Evolutionary conservation across 2,797 vertebrate species (phyloP).

Genomic region (Pangasius krempfi): DNA sequence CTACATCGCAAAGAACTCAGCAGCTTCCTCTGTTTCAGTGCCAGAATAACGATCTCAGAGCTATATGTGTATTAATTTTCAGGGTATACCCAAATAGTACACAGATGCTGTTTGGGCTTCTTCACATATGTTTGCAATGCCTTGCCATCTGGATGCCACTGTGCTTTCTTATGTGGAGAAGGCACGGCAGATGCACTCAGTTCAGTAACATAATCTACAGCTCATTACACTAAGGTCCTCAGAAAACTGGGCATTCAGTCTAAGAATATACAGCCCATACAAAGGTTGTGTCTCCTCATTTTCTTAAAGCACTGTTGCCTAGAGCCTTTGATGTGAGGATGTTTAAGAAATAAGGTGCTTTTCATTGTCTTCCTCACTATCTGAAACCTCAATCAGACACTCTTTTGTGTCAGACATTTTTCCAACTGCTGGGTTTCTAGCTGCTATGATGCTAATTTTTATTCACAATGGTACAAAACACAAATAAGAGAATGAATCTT

Average conservation of each 20-base stretch:
- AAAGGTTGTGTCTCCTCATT: not conserved
- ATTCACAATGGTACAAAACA: not conserved
- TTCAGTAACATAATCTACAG: slow-evolving; percentile 13
- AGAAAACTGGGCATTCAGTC: not conserved
- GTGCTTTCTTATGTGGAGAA: not conserved
- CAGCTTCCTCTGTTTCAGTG: not conserved
- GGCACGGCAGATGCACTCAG: slow-evolving; percentile 17
- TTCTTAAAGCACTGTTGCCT: not conserved
- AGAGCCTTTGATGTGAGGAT: not conserved
- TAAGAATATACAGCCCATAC: not conserved
- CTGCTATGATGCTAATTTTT: not conserved
- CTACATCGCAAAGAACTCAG: not conserved
- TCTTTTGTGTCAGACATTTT: not conserved
- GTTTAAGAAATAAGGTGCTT: not conserved
- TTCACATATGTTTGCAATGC: slow-evolving; percentile 20
- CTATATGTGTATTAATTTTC: not conserved
- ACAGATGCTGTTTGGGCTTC: slow-evolving; percentile 27
- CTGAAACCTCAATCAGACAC: not conserved
- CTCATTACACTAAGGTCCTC: slow-evolving; percentile 21
- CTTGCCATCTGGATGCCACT: slow-evolving; percentile 33
- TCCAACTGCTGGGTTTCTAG: not conserved
- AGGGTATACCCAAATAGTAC: not conserved
- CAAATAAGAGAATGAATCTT: not conserved
- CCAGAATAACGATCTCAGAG: not conserved
- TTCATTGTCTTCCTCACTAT: not conserved